Evolutionary conservation across 2,797 vertebrate species (phyloP).

Genomic region (Limosa lapponica): DNA sequence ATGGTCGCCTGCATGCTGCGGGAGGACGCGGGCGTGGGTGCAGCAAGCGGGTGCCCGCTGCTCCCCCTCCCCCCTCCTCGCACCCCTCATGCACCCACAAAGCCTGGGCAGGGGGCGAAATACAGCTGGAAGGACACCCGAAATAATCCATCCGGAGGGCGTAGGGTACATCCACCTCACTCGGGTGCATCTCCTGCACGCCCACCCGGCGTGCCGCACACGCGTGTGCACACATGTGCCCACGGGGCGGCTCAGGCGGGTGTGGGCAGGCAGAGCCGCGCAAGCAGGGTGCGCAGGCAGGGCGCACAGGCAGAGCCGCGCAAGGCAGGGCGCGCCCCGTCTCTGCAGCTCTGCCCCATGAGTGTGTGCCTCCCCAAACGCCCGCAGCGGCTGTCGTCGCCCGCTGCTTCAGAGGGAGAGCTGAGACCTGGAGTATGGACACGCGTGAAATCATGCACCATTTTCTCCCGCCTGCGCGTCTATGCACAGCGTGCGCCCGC

Average conservation of each 20-base stretch:
- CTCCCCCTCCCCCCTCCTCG: neutral
- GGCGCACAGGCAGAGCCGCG: neutral
- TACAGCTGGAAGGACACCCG: neutral
- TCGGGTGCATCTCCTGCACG: neutral
- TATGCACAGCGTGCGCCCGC: fast-evolving
- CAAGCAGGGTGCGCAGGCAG: neutral
- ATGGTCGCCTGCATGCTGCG: neutral
- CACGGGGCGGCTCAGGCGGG: neutral
- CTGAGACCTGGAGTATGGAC: neutral
- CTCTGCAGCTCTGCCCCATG: neutral
- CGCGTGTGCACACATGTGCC: constrained; percentile 4
- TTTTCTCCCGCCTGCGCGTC: neutral
- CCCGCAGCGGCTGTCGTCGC: neutral
- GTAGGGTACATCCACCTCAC: neutral
- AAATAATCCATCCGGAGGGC: neutral
- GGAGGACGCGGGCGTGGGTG: neutral
- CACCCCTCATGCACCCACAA: neutral
- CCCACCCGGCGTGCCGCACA: neutral
- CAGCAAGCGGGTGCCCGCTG: neutral
- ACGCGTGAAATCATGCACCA: neutral
- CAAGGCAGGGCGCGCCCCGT: neutral
- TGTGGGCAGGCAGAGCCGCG: neutral
- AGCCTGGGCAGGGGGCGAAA: neutral
- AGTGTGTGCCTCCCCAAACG: neutral
- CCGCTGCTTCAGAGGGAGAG: neutral